phyloP scores from a whole-genome alignment of 2,797 vertebrate species.

The Podargus strigoides region DNA sequence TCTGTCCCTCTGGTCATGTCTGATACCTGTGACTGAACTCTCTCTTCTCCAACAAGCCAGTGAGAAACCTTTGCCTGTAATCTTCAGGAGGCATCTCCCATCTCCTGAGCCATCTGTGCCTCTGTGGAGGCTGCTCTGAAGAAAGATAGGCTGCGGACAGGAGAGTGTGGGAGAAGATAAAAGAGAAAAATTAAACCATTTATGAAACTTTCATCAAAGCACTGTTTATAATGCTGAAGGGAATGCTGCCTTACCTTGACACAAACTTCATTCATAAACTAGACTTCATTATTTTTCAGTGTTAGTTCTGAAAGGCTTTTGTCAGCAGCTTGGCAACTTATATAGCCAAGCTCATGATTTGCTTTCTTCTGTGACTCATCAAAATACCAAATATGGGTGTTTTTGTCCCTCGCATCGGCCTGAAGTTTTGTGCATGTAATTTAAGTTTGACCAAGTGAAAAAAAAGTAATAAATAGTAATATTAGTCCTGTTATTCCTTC shows the following conservation, averaged over 20 bases:
- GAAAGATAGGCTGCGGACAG: not conserved
- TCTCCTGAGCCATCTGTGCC: not conserved
- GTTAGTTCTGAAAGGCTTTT: not conserved
- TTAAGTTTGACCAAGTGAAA: not conserved
- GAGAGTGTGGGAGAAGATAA: not conserved
- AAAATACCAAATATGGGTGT: not conserved
- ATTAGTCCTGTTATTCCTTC: not conserved
- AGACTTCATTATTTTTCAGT: not conserved
- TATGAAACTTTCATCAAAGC: slow-evolving; percentile 59
- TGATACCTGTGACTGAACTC: not conserved
- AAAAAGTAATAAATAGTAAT: not conserved
- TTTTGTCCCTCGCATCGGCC: not conserved
- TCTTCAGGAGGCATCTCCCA: not conserved
- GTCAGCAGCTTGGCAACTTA: not conserved
- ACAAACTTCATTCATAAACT: slow-evolving; percentile 18
- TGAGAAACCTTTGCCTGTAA: not conserved
- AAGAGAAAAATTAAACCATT: slow-evolving; percentile 48
- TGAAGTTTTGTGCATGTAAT: not conserved
- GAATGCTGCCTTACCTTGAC: not conserved
- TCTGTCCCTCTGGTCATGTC: rapidly evolving
- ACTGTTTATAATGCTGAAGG: not conserved
- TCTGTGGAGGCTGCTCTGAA: not conserved
- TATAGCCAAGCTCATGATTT: not conserved
- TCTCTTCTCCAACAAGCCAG: not conserved
- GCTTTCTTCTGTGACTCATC: not conserved